phyloP scores from a whole-genome alignment of 1,140 invertebrate genomes.

The Anastrepha ludens region DNA sequence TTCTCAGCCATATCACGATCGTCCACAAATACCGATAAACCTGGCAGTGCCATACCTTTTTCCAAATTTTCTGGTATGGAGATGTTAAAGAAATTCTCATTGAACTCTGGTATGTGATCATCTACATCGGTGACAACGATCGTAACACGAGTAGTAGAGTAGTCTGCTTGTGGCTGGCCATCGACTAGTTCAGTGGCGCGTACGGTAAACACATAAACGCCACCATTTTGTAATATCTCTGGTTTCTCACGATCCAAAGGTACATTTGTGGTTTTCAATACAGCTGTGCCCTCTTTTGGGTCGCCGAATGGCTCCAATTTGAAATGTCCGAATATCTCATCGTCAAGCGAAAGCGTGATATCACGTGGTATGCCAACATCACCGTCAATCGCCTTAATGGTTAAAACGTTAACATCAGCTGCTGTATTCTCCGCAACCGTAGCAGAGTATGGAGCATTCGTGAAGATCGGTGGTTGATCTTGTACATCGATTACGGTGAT shows the following conservation, averaged over 20 bases:
- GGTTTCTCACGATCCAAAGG: constrained; percentile 85
- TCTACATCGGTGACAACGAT: constrained; percentile 90
- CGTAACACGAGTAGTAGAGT: constrained; percentile 81
- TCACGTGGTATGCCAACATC: constrained; percentile 83
- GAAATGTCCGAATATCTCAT: constrained; percentile 83
- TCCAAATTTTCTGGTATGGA: constrained; percentile 87
- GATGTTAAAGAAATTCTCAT: constrained; percentile 80
- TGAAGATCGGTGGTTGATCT: constrained; percentile 86
- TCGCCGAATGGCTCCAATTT: constrained; percentile 76
- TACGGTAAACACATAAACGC: constrained; percentile 84
- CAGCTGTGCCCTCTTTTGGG: constrained; percentile 76
- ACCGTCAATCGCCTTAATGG: constrained; percentile 84
- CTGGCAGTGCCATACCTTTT: constrained; percentile 81
- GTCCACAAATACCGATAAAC: constrained; percentile 84
- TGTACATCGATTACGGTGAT: constrained; percentile 86
- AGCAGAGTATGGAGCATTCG: constrained; percentile 86
- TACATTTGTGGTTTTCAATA: constrained; percentile 79
- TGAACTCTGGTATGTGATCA: constrained; percentile 88
- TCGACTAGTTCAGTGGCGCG: constrained; percentile 85
- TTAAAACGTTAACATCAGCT: constrained; percentile 78
- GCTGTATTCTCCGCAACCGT: constrained; percentile 84
- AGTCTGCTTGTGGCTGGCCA: constrained; percentile 81
- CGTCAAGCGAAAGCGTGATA: constrained; percentile 80
- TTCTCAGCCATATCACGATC: constrained; percentile 86
- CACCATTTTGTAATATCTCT: constrained; percentile 83